A percentile compares a stretch with the other conserved stretches of the same genome.
Conservation (phyloP, 2,888 invertebrate genomes). For the Rutpela maculata region DNA sequence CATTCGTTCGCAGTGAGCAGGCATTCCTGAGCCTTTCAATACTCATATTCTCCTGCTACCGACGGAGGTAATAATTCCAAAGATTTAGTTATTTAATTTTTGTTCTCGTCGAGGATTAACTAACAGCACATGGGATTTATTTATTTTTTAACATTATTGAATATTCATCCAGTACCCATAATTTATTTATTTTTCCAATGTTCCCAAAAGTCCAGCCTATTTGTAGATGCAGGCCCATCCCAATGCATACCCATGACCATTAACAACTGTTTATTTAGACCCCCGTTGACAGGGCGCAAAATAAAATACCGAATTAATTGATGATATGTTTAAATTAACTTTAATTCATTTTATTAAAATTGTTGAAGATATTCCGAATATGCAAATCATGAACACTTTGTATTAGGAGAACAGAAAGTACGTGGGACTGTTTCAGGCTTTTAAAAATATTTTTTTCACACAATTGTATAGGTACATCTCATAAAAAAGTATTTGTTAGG, state of each 20-base stretch:
- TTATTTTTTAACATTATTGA: constrained; percentile 41
- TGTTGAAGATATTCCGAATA: constrained; percentile 53
- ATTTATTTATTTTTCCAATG: background rate
- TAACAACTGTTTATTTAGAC: background rate
- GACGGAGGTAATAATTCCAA: constrained; percentile 63
- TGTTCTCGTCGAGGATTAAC: constrained; percentile 49
- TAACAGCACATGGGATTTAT: constrained; percentile 47
- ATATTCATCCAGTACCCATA: background rate
- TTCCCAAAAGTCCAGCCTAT: background rate
- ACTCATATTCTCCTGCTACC: constrained; percentile 50
- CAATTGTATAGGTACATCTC: constrained; percentile 22
- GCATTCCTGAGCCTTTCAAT: background rate
- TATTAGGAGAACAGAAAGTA: constrained; percentile 63
- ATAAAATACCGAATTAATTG: background rate
- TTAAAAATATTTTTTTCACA: constrained; percentile 36
- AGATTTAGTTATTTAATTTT: constrained; percentile 58
- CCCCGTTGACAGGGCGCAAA: background rate
- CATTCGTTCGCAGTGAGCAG: too few species aligned
- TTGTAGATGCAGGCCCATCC: background rate
- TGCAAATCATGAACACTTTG: constrained; percentile 67
- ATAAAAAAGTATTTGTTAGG: background rate
- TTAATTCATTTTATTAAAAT: constrained; percentile 34
- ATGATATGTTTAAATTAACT: background rate
- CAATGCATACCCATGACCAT: background rate
- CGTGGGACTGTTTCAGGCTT: constrained; percentile 35